These are phyloP conservation scores for Spicauda simplicius DNA, from an alignment of 2,888 invertebrate genomes.

Conservation along the genomic window DNA sequence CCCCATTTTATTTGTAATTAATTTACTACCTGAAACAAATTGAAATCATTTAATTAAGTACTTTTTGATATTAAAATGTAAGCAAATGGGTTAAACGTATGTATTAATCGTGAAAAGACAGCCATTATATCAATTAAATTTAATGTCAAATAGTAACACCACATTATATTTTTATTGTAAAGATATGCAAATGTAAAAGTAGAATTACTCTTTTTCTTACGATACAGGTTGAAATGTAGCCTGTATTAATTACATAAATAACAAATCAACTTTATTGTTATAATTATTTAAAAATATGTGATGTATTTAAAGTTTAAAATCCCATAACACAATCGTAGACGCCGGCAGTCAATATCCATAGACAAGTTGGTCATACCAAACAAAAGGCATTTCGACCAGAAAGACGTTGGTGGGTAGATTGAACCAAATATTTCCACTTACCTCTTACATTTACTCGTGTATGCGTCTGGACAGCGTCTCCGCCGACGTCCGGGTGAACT, in stretches of 20 bases:
- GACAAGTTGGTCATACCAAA: no score
- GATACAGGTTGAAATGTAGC: no score
- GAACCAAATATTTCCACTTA: conserved; percentile 1
- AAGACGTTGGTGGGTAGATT: no score
- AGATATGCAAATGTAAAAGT: no score
- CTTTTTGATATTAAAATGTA: background rate
- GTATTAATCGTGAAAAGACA: background rate
- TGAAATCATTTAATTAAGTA: conserved; percentile 1
- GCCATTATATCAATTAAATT: background rate
- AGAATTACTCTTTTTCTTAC: no score
- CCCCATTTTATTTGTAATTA: conserved; percentile 56
- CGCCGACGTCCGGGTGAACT: conserved; percentile 72
- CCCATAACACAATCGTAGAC: no score
- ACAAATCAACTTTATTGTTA: no score
- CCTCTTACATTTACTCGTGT: conserved; percentile 26
- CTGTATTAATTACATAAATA: no score
- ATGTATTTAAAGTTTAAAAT: no score
- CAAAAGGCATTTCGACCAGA: no score
- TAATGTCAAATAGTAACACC: background rate
- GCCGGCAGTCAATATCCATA: no score
- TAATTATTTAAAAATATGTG: no score
- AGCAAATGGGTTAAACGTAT: background rate
- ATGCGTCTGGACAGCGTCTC: conserved; percentile 54
- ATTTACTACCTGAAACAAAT: conserved; percentile 48
- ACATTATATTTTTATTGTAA: background rate